Evolutionary conservation across 2,113 vertebrate species (phyloP), one percentile per base, ranked within the genome.

Genomic region (Bucco capensis): DNA sequence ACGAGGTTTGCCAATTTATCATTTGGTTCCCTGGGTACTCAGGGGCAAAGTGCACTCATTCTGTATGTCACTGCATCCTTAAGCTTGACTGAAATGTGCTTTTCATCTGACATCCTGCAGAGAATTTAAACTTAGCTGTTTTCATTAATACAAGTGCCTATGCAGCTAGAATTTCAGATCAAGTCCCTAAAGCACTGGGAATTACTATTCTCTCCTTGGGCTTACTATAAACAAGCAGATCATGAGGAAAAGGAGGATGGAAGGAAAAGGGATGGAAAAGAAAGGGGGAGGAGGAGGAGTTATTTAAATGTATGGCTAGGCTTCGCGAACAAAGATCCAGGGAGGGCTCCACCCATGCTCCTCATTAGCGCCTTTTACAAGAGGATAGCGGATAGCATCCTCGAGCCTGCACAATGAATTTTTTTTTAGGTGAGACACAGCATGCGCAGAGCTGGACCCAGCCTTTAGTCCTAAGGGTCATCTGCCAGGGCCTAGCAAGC

Each of bases 141-240:
- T 86, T 77, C 51, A 77, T 71, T 94, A 92, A 80, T 28, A 70
- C 33, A 82, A 83, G 74, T 6, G 12, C 22, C 25, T 65, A 50
- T 70, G 67, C 67, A 91, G 67, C 51, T 17, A 66, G 71, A 94
- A 80, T 88, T 92, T 89, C 47, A 91, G 46, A 96, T 73, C 33
- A 95, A 92, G 78, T 12, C 50, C 31, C 70, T 33, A 9, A 62
- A 73, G 62, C 54, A 31, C 0, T 73, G 42, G 54, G 53, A 78
- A 85, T 78, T 65, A 47, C 60, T 57, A 50, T 62, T 50, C 28
- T 69, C 31, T 78, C 62, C 49, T 76, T 2, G 0, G 22, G 14
- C 33, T 79, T 82, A 28, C 46, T 54, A 54, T 28, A 75, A 92
- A 81, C 56, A 89, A 84, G 33, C 10, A 77, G 24, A 84, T 75